phyloP scores from a whole-genome alignment of 2,797 vertebrate genomes.

The Furcifer pardalis region DNA sequence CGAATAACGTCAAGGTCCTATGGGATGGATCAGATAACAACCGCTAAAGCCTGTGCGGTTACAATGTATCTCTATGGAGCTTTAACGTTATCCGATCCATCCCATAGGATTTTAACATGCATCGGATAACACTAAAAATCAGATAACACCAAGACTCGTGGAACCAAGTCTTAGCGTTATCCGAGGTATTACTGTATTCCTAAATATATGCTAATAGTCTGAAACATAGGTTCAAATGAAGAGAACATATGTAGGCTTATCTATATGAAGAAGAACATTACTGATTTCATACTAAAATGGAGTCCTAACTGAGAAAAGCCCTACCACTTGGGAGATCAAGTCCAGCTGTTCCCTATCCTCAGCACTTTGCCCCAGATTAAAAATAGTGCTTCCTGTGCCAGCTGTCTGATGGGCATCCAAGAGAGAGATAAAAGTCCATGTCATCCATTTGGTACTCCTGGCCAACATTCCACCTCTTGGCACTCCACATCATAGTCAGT shows the following conservation, averaged over 20 bases:
- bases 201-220: neutral
- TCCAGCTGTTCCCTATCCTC: slow-evolving; percentile 17
- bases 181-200: neutral
- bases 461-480: slow-evolving; percentile 8
- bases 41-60: no score
- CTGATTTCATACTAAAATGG: slow-evolving; percentile 9
- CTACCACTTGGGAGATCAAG: neutral
- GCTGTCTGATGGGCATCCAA: slow-evolving; percentile 8
- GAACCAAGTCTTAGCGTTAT: neutral
- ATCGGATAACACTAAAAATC: no score
- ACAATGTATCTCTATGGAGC: no score
- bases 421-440: slow-evolving; percentile 24
- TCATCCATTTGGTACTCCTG: neutral
- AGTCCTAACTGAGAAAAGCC: neutral
- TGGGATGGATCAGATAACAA: no score
- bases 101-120: no score
- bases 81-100: no score
- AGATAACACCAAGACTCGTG: neutral
- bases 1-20: no score
- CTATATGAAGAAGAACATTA: neutral
- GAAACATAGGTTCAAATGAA: neutral
- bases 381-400: neutral
- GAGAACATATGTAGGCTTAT: neutral
- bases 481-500: neutral
- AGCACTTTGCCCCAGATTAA: slow-evolving; percentile 22